A percentile compares a stretch with the other conserved stretches of the same genome.
Evolutionary conservation across 2,797 vertebrate genomes (phyloP).

Genomic region (Corythornis leucogaster): DNA sequence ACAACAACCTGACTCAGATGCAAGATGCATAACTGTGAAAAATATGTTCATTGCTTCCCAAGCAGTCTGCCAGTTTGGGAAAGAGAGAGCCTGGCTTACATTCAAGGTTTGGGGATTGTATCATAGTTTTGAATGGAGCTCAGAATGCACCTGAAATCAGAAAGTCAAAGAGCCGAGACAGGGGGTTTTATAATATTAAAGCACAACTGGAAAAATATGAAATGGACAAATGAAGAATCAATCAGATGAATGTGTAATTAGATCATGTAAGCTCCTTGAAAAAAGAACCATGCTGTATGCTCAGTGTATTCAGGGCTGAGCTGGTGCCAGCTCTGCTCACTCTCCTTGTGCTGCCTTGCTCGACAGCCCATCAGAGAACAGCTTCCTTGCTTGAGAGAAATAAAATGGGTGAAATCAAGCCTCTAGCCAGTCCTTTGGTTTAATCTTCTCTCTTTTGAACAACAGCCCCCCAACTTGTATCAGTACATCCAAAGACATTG

Average conservation of each 20-base stretch:
- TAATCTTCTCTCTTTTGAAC: neutral
- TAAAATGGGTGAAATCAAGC: neutral
- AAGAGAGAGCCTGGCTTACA: neutral
- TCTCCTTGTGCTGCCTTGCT: accelerated
- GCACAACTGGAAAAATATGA: neutral
- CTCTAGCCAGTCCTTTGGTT: neutral
- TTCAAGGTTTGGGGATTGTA: conserved; percentile 32
- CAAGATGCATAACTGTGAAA: conserved; percentile 47
- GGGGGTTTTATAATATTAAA: conserved; percentile 9
- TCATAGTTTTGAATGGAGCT: neutral
- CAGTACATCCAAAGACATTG: neutral
- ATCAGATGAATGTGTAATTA: neutral
- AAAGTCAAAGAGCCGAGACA: conserved; percentile 6
- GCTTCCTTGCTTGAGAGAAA: neutral
- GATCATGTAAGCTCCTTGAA: neutral
- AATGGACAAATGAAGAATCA: conserved; percentile 10
- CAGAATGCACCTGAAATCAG: conserved; percentile 11
- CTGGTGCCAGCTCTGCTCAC: neutral
- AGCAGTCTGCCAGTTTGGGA: conserved; percentile 8
- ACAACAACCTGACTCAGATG: conserved; percentile 54
- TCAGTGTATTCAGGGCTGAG: neutral
- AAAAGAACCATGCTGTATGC: neutral
- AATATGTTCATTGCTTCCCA: conserved; percentile 33
- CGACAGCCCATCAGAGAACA: neutral
- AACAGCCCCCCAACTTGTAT: neutral